phyloP scores from a whole-genome alignment of 2,113 vertebrate genomes.

The Thunnus maccoyii region DNA sequence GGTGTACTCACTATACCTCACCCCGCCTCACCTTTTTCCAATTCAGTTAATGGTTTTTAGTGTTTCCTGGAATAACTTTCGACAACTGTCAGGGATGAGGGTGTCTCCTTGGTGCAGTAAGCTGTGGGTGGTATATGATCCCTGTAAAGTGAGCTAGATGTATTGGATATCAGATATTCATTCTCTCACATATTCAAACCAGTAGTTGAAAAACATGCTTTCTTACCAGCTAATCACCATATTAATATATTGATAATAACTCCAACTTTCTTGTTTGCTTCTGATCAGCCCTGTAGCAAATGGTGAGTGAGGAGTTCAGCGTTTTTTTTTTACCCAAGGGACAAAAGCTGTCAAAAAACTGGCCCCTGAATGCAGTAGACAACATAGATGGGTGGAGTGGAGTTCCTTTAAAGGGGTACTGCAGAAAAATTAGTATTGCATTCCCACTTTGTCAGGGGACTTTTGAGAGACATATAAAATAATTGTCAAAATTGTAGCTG shows the following conservation, averaged over 20 bases:
- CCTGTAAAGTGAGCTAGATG: background rate
- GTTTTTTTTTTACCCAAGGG: background rate
- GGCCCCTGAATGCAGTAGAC: background rate
- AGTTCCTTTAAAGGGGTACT: background rate
- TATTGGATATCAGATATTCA: background rate
- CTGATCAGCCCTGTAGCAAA: background rate
- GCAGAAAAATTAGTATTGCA: background rate
- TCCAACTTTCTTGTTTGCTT: background rate
- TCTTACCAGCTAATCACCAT: background rate
- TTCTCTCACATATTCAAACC: background rate
- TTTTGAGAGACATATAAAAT: background rate
- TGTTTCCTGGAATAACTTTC: conserved; percentile 46
- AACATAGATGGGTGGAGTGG: too few species aligned
- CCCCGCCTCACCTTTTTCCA: conserved; percentile 33
- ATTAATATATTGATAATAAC: background rate
- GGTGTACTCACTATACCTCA: conserved; percentile 26
- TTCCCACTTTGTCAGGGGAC: background rate
- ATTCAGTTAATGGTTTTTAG: conserved; percentile 53
- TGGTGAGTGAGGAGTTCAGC: background rate
- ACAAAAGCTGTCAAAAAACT: background rate
- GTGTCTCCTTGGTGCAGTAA: conserved; percentile 8
- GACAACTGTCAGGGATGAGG: conserved; percentile 17
- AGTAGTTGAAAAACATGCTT: background rate
- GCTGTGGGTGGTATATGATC: background rate
- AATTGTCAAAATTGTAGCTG: background rate